phyloP scores from a whole-genome alignment of 2,113 vertebrate species.

The Noctilio leporinus region DNA sequence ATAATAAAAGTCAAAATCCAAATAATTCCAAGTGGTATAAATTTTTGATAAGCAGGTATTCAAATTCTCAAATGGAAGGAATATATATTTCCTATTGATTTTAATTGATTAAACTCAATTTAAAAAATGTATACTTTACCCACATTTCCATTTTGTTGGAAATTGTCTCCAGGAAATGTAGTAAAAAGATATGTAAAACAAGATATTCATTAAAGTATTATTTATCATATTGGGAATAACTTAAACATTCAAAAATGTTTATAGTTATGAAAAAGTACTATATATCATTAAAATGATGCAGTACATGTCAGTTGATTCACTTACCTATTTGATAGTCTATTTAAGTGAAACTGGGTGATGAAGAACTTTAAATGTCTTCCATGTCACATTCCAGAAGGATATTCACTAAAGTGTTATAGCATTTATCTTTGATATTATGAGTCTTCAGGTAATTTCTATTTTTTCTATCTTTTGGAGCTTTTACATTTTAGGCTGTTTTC shows the following conservation, averaged over 20 bases:
- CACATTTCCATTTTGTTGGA: background rate
- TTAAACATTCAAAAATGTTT: background rate
- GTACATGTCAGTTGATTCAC: background rate
- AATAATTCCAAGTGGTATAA: background rate
- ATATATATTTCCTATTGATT: background rate
- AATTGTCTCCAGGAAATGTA: background rate
- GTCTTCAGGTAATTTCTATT: background rate
- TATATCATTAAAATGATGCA: background rate
- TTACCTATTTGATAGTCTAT: background rate
- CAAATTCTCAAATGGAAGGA: background rate
- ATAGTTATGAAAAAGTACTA: background rate
- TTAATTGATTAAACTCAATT: background rate
- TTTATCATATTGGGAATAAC: background rate
- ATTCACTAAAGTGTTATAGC: background rate
- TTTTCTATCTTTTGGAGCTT: background rate
- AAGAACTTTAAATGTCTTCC: background rate
- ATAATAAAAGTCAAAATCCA: background rate
- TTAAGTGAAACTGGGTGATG: background rate
- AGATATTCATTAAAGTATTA: background rate
- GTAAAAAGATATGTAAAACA: background rate
- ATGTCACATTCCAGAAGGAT: background rate
- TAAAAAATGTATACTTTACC: background rate
- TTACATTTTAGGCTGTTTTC: background rate
- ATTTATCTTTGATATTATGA: background rate
- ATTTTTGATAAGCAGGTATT: background rate